Evolutionary conservation across 64 coral and sea anemone genomes (phyloP).

Genomic region (Pocillopora verrucosa): DNA sequence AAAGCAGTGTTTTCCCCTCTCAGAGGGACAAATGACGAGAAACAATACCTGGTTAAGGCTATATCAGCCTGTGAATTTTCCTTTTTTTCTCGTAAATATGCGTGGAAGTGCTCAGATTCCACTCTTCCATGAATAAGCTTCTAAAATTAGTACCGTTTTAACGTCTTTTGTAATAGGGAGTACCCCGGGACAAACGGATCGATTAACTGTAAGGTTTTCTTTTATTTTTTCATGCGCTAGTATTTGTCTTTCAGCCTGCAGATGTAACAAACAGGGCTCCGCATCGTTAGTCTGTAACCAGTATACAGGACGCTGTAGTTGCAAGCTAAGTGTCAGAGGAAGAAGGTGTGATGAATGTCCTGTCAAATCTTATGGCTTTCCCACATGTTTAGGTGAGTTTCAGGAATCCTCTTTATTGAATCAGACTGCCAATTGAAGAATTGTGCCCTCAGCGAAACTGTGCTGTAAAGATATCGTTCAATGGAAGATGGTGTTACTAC

Average conservation of each 20-base stretch:
- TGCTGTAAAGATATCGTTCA: too few species aligned
- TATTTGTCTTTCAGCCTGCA: conserved; percentile 55
- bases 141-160: too few species aligned
- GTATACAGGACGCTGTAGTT: conserved; percentile 60
- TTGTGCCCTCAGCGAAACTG: too few species aligned
- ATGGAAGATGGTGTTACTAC: too few species aligned
- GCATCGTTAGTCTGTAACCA: conserved; percentile 44
- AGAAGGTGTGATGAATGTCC: conserved; percentile 64
- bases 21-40: too few species aligned
- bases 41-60: background rate
- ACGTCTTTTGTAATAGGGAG: too few species aligned
- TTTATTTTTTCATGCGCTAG: background rate
- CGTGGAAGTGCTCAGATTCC: background rate
- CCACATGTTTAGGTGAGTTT: conserved; percentile 17
- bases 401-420: background rate
- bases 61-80: background rate
- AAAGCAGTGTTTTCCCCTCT: too few species aligned
- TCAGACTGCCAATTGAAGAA: too few species aligned
- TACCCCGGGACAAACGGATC: background rate
- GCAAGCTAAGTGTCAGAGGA: conserved; percentile 60
- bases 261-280: conserved; percentile 63
- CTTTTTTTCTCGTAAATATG: background rate
- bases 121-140: background rate
- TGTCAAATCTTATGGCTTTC: conserved; percentile 62
- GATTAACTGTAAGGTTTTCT: background rate